Percentiles rank a stretch among this genome's conserved stretches.
phyloP scores from a whole-genome alignment of 2,113 vertebrate species.

The Sitta europaea region DNA sequence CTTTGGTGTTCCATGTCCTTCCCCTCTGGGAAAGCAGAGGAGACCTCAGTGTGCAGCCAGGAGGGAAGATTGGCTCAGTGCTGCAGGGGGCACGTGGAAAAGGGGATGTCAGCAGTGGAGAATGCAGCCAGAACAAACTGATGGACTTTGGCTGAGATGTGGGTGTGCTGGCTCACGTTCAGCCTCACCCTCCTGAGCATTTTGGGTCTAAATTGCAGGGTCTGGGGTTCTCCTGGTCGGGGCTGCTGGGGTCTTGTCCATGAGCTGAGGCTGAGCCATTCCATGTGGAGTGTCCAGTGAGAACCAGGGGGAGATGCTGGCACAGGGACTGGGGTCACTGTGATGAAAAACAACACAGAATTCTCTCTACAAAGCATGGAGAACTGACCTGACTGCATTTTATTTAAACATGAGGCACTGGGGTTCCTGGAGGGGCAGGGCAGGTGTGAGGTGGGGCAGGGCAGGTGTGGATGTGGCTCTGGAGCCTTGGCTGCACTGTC shows the following conservation, averaged over 20 bases:
- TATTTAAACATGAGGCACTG: too few relatives aligned
- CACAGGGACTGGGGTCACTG: neutral
- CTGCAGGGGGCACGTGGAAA: fast-evolving
- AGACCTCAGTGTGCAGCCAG: neutral
- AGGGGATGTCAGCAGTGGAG: fast-evolving
- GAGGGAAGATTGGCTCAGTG: neutral
- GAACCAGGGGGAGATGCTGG: neutral
- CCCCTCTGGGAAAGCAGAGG: neutral
- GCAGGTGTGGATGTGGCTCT: neutral
- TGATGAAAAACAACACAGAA: too few relatives aligned
- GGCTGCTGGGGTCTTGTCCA: neutral
- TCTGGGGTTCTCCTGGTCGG: neutral
- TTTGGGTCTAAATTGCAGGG: neutral
- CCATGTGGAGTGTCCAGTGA: neutral
- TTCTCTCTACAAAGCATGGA: too few relatives aligned
- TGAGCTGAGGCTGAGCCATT: neutral
- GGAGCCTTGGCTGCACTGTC: neutral
- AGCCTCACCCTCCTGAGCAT: neutral
- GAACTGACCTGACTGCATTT: too few relatives aligned
- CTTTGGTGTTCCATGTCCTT: neutral
- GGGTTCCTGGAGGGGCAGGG: neutral
- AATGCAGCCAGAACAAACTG: neutral
- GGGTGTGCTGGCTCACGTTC: neutral
- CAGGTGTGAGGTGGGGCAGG: neutral
- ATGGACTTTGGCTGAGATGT: neutral